Base-by-base conservation (phyloP, 2,113 vertebrate genomes). In the Todiramphus saurophagus region DNA sequence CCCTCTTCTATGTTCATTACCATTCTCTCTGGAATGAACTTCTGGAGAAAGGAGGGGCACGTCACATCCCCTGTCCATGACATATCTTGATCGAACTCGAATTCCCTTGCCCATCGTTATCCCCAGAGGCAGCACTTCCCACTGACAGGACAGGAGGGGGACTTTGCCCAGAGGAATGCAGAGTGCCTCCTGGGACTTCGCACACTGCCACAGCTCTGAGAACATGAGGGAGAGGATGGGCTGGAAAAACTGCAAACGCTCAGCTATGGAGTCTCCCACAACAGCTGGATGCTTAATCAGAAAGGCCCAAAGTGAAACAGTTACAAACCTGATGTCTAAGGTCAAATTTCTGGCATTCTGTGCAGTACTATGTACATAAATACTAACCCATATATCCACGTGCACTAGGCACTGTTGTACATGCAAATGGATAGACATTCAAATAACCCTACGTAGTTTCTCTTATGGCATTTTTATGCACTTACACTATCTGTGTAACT, bases 401-500 rank as follows among this genome's bases (percentile, higher is more conserved):
- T 35, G 31, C 25, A 16, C 44, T 23, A 76, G 53, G 39, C 83
- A 67, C 31, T 87, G 58, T 48, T 79, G 58, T 58, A 93, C 31
- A 20, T 87, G 90, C 67, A 88, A 86, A 55, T 1, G 37, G 58
- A 50, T 21, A 83, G 87, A 74, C 55, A 66, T 33, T 62, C 78
- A 80, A 88, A 88, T 16, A 87, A 66, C 46, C 37, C 31, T 39
- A 51, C 15, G 93, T 59, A 89, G 75, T 46, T 87, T 91, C 63
- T 90, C 50, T 77, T 77, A 89, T 35, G 63, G 75, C 75, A 91
- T 93, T 96, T 96, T 93, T 83, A 80, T 85, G 69, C 46, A 63
- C 59, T 94, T 93, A 85, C 55, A 87, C 3, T 59, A 73, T 77
- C 50, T 80, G 37, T 33, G 85, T 37, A 93, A 91, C 89, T 93